Evolutionary conservation across 2,888 invertebrate genomes (phyloP).

Genomic region (Heliconius ethilla): DNA sequence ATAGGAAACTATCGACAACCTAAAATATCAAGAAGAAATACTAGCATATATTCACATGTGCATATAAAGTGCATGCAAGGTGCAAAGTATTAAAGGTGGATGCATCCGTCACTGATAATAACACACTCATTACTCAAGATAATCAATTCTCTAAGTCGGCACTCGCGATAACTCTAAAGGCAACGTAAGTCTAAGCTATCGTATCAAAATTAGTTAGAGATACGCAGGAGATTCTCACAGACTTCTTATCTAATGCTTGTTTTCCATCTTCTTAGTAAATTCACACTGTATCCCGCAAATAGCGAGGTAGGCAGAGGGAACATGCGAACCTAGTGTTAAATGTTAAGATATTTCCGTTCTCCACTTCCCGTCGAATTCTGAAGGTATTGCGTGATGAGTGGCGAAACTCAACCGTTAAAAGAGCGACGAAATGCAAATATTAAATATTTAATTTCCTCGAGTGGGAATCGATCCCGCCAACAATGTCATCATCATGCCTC

Average conservation of each 20-base stretch:
- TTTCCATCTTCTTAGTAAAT: neutral
- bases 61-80: neutral
- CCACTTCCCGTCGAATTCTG: neutral
- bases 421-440: neutral
- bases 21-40: constrained; percentile 7
- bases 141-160: constrained; percentile 33
- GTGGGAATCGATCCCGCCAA: neutral
- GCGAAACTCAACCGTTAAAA: neutral
- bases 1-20: neutral
- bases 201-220: constrained; percentile 32
- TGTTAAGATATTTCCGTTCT: neutral
- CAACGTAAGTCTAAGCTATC: constrained; percentile 21
- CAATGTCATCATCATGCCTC: neutral
- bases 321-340: neutral
- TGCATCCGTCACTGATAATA: constrained; percentile 37
- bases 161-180: constrained; percentile 30
- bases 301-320: neutral
- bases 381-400: neutral
- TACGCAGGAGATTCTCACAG: constrained; percentile 22
- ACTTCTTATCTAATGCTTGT: constrained; percentile 19
- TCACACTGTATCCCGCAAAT: neutral
- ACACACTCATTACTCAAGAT: constrained; percentile 35
- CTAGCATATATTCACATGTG: neutral
- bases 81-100: constrained; percentile 24
- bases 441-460: neutral